Conservation (phyloP, 2,797 vertebrate species). For the Sebastes matsubarae region DNA sequence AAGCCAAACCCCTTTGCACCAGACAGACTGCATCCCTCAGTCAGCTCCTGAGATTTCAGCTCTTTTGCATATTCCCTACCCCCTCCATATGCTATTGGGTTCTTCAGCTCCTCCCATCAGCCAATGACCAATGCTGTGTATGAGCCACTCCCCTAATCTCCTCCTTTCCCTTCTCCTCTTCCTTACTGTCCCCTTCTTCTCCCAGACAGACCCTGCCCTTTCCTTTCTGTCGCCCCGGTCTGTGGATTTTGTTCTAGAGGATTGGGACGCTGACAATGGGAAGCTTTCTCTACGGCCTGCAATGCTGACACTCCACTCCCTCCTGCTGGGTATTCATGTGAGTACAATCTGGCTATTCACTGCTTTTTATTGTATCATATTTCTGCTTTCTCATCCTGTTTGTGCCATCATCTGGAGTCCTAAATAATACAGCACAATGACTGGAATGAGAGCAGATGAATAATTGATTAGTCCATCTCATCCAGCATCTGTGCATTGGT, state of each 20-base stretch:
- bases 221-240: conserved; percentile 61
- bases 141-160: conserved; percentile 42
- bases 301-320: conserved; percentile 69
- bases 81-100: conserved; percentile 55
- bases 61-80: conserved; percentile 58
- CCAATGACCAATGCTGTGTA: conserved; percentile 46
- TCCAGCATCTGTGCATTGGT: conserved; percentile 51
- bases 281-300: conserved; percentile 50
- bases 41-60: conserved; percentile 53
- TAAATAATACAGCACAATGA: conserved; percentile 38
- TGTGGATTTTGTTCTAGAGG: conserved; percentile 55
- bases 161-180: conserved; percentile 66
- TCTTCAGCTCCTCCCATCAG: conserved; percentile 57
- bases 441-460: conserved; percentile 57
- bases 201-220: conserved; percentile 79
- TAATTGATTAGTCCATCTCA: conserved; percentile 64
- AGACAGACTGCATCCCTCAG: conserved; percentile 55
- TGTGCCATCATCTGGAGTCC: conserved; percentile 24
- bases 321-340: conserved; percentile 72
- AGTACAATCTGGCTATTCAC: conserved; percentile 64
- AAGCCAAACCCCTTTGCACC: conserved; percentile 78
- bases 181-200: conserved; percentile 65
- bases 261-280: conserved; percentile 70
- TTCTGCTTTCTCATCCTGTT: conserved; percentile 54
- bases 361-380: conserved; percentile 10